Percentiles rank a stretch among this genome's conserved stretches.
These are phyloP conservation scores for Acrocephalus kingi DNA, from an alignment of 2,113 vertebrate species.

Conservation along the genomic window DNA sequence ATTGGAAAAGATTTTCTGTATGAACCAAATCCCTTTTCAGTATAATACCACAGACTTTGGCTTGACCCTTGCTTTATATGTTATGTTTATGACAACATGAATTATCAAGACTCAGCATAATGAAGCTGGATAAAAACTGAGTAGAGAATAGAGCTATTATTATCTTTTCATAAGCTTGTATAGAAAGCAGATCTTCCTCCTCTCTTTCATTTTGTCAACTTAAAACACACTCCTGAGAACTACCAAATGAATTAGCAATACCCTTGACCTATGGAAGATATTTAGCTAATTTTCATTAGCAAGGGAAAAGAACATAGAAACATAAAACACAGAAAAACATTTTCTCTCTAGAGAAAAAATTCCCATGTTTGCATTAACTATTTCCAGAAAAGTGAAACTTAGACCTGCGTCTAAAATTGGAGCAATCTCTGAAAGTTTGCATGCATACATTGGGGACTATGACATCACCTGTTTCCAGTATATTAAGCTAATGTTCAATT, in stretches of 20 bases:
- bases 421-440: not conserved
- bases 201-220: not conserved
- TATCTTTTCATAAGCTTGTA: not conserved
- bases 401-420: not conserved
- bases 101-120: not conserved
- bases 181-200: not conserved
- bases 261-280: not conserved
- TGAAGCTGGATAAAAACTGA: not conserved
- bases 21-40: not conserved
- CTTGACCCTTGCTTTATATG: not conserved
- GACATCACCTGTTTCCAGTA: not conserved
- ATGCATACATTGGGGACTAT: not conserved
- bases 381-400: not conserved
- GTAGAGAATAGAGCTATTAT: not conserved
- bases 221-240: not conserved
- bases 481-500: not conserved
- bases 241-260: not conserved
- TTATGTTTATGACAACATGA: not conserved
- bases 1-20: not conserved
- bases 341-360: not conserved
- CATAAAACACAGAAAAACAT: not conserved
- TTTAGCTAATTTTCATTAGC: not conserved
- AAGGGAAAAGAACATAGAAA: not conserved
- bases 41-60: not conserved
- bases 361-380: rapidly evolving